These are phyloP conservation scores for Grammomys surdaster DNA, from an alignment of 2,113 vertebrate species.

Conservation along the genomic window DNA sequence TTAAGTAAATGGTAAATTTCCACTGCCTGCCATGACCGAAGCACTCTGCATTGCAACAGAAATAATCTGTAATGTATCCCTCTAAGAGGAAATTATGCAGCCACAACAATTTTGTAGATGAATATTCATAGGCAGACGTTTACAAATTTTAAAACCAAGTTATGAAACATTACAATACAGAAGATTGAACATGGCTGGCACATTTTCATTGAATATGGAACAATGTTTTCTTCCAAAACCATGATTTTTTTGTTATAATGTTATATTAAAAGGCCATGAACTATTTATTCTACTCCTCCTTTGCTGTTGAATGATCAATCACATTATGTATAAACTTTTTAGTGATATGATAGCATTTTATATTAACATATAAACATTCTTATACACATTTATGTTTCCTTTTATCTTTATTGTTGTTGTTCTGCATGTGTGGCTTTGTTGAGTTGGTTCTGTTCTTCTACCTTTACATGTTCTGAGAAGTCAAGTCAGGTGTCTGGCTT, in stretches of 20 bases:
- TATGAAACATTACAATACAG: not conserved
- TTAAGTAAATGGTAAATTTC: not conserved
- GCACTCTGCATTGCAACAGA: not conserved
- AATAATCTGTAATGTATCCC: not conserved
- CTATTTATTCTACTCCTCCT: not conserved
- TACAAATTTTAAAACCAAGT: conserved; percentile 30
- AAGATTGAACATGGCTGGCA: not conserved
- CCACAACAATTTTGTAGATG: not conserved
- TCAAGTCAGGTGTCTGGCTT: not conserved
- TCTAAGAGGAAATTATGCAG: not conserved
- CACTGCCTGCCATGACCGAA: not conserved
- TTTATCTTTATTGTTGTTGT: not conserved
- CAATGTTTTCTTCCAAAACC: not conserved
- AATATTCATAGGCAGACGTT: conserved; percentile 5
- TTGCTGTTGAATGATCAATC: not conserved
- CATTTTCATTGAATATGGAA: conserved; percentile 11
- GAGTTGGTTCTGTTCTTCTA: not conserved
- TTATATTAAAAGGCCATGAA: not conserved
- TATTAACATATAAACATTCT: not conserved
- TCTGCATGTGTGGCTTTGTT: not conserved
- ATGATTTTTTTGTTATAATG: not conserved
- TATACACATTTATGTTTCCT: not conserved
- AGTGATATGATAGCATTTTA: not conserved
- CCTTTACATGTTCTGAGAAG: not conserved
- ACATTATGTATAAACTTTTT: not conserved